Percentiles rank a stretch among this genome's conserved stretches.
These are phyloP conservation scores for Drosophila testacea DNA, from an alignment of 2,888 invertebrate genomes.

Conservation along the genomic window DNA sequence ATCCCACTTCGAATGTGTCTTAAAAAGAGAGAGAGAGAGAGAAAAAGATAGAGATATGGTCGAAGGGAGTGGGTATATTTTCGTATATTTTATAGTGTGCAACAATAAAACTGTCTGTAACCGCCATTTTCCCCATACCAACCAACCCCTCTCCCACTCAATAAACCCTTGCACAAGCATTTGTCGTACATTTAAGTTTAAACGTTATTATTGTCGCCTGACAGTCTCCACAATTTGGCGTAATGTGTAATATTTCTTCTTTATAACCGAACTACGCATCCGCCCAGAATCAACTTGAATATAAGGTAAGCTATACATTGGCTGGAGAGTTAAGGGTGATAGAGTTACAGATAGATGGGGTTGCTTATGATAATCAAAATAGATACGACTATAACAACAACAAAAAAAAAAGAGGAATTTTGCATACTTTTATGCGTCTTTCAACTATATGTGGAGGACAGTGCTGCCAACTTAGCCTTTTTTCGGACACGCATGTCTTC, in stretches of 20 bases:
- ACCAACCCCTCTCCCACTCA: background rate
- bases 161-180: constrained; percentile 1
- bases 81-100: constrained; percentile 33
- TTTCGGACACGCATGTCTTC: too few species aligned
- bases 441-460: background rate
- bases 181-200: constrained; percentile 61
- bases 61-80: constrained; percentile 20
- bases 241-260: constrained; percentile 85
- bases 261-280: constrained; percentile 81
- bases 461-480: too few species aligned
- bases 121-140: background rate
- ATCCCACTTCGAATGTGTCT: background rate
- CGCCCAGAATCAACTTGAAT: constrained; percentile 54
- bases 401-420: constrained; percentile 42
- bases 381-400: constrained; percentile 22
- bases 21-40: background rate
- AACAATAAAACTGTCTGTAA: constrained; percentile 57
- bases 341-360: constrained; percentile 5
- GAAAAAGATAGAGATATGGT: background rate
- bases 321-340: background rate
- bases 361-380: constrained; percentile 67
- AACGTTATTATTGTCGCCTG: constrained; percentile 84
- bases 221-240: constrained; percentile 83
- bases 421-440: constrained; percentile 56
- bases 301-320: constrained; percentile 6